Evolutionary conservation across 2,113 vertebrate genomes (phyloP).

Genomic region (Pycnonotus jocosus): DNA sequence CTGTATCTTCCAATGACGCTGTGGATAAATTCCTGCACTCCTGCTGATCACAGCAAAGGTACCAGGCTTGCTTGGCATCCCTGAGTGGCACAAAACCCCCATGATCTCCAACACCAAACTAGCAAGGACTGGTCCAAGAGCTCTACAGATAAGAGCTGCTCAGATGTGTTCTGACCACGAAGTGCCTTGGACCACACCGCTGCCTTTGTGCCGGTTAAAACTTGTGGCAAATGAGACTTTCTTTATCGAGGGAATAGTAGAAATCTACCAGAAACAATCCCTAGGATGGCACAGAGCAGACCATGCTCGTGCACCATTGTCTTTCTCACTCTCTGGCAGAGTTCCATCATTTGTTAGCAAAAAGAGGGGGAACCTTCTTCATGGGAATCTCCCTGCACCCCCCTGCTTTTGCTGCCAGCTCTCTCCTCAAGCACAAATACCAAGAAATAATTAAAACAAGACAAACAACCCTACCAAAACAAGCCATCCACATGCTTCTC

Average conservation of each 20-base stretch:
- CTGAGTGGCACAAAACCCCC: fast-evolving
- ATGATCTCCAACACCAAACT: fast-evolving
- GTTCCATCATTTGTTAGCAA: not conserved
- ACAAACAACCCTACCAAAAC: constrained; percentile 15
- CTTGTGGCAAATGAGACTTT: not conserved
- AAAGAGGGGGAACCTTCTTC: not conserved
- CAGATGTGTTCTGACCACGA: not conserved
- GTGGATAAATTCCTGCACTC: not conserved
- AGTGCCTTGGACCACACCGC: fast-evolving
- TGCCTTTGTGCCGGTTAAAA: not conserved
- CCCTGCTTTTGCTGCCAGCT: not conserved
- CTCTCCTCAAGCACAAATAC: not conserved
- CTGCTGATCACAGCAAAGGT: fast-evolving
- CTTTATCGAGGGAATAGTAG: not conserved
- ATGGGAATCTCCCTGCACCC: not conserved
- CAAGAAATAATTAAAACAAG: not conserved
- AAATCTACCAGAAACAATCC: not conserved
- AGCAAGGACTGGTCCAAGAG: not conserved
- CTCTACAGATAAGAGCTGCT: not conserved
- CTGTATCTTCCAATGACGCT: not conserved
- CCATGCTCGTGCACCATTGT: fast-evolving
- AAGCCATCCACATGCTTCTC: not conserved
- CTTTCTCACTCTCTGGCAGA: not conserved
- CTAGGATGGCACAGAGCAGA: not conserved
- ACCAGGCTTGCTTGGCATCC: not conserved